These are phyloP conservation scores for Zhengitettix transpicula DNA, from an alignment of 2,888 invertebrate species.

Conservation along the genomic window DNA sequence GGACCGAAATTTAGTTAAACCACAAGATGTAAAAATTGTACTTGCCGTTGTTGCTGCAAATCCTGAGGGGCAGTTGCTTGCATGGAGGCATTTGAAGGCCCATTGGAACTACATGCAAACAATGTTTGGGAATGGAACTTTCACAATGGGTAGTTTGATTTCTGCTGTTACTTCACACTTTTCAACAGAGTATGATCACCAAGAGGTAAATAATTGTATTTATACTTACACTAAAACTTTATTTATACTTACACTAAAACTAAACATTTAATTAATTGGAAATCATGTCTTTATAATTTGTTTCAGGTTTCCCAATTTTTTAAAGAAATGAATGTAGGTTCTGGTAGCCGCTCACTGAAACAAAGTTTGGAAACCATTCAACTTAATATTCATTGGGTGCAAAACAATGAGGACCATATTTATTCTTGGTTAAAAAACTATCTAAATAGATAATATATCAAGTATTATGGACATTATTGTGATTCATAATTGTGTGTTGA, in stretches of 20 bases:
- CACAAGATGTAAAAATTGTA: constrained; percentile 53
- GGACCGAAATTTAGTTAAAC: constrained; percentile 48
- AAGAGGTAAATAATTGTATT: constrained; percentile 35
- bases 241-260: background rate
- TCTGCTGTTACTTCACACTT: constrained; percentile 46
- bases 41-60: constrained; percentile 57
- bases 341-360: constrained; percentile 42
- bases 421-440: constrained; percentile 33
- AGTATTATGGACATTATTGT: background rate
- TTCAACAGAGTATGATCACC: constrained; percentile 56
- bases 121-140: constrained; percentile 44
- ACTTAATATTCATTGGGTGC: constrained; percentile 68
- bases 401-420: constrained; percentile 33
- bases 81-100: constrained; percentile 55
- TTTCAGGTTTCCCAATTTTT: constrained; percentile 44
- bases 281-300: background rate
- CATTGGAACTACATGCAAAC: constrained; percentile 47
- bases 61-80: constrained; percentile 47
- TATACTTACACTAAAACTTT: background rate
- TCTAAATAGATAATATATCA: constrained; percentile 11
- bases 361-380: constrained; percentile 65
- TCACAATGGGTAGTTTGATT: constrained; percentile 45
- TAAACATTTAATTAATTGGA: too few species aligned
- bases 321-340: constrained; percentile 34
- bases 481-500: too few species aligned